Evolutionary conservation across 2,113 vertebrate species (phyloP).

Genomic region (Excalfactoria chinensis): DNA sequence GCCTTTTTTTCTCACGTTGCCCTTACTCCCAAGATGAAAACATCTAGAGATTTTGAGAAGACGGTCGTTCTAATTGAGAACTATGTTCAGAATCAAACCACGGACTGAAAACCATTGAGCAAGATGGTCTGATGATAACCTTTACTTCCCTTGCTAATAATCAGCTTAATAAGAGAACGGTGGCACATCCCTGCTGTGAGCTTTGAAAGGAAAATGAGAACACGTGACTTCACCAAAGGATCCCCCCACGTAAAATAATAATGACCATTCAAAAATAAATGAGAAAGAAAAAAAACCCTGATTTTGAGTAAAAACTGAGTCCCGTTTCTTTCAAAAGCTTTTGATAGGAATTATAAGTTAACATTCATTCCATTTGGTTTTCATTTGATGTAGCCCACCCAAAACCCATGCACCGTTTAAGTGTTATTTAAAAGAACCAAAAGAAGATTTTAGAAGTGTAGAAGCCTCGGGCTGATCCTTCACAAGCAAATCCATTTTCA

Average conservation of each 20-base stretch:
- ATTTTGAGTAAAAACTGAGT: not conserved
- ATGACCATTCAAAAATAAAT: not conserved
- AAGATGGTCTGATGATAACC: not conserved
- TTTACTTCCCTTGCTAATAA: not conserved
- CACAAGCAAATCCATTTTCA: not conserved
- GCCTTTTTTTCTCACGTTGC: not conserved
- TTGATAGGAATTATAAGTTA: not conserved
- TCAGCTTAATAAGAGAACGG: not conserved
- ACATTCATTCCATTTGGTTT: not conserved
- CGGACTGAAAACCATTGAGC: not conserved
- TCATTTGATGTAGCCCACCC: not conserved
- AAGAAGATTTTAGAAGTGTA: not conserved
- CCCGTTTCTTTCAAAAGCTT: not conserved
- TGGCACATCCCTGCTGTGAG: not conserved
- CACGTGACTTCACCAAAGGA: not conserved
- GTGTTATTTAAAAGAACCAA: not conserved
- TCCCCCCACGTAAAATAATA: not conserved
- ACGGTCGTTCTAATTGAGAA: not conserved
- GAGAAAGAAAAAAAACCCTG: not conserved
- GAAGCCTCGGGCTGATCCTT: not conserved
- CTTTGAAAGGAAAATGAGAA: not conserved
- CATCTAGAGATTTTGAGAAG: not conserved
- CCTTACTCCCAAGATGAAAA: not conserved
- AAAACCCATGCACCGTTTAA: not conserved
- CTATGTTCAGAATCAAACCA: not conserved